Conservation (phyloP, 2,797 vertebrate genomes). For the Podarcis siculus region DNA sequence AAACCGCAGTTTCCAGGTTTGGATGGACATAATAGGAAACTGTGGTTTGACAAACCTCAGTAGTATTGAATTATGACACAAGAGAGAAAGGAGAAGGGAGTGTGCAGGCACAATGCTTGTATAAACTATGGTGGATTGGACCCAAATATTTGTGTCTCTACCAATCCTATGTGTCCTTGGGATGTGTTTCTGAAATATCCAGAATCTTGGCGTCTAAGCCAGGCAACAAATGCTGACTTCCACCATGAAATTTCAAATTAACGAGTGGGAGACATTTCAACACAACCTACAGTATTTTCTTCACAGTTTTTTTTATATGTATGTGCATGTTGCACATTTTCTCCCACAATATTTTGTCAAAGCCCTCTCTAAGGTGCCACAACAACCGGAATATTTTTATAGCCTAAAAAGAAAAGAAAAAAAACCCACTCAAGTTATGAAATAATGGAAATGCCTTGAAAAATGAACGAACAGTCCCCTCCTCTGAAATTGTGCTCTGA, state of each 20-base stretch:
- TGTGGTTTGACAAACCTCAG: neutral
- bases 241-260: conserved; percentile 44
- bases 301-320: conserved; percentile 46
- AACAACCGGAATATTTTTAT: conserved; percentile 55
- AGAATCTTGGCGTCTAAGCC: conserved; percentile 42
- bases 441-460: conserved; percentile 50
- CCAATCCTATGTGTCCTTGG: neutral
- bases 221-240: conserved; percentile 37
- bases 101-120: neutral
- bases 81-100: neutral
- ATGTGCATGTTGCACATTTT: conserved; percentile 45
- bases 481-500: neutral
- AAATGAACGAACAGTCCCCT: neutral
- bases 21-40: neutral
- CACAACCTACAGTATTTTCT: conserved; percentile 56
- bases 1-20: neutral
- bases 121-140: neutral
- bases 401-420: conserved; percentile 49
- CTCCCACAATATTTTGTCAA: conserved; percentile 47
- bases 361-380: conserved; percentile 44
- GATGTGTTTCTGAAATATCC: conserved; percentile 14
- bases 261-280: conserved; percentile 60
- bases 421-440: conserved; percentile 30
- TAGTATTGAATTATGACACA: neutral
- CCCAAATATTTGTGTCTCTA: neutral